Percentiles rank a stretch among this genome's conserved stretches.
phyloP scores from a whole-genome alignment of 1,140 invertebrate genomes.

The Drosophila bocqueti region DNA sequence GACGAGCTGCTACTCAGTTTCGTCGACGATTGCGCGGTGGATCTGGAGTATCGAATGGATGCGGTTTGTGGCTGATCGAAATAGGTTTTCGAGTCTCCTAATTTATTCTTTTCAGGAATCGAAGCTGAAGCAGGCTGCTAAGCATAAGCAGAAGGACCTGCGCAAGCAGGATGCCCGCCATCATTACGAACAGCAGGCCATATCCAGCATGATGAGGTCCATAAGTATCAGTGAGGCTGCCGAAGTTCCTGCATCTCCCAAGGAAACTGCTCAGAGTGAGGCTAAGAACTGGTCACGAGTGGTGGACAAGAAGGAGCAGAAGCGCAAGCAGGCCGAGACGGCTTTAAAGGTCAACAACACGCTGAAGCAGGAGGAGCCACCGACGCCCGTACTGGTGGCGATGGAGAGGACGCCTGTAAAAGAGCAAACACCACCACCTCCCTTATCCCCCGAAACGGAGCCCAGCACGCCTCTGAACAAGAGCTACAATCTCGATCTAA shows the following conservation, averaged over 20 bases:
- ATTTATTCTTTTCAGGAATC: constrained; percentile 36
- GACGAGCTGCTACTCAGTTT: constrained; percentile 86
- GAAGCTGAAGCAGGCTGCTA: constrained; percentile 41
- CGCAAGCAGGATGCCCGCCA: constrained; percentile 66
- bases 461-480: constrained; percentile 45
- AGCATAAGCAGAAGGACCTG: constrained; percentile 68
- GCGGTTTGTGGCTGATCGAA: constrained; percentile 30
- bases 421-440: constrained; percentile 46
- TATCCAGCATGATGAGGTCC: constrained; percentile 75
- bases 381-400: constrained; percentile 29
- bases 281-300: constrained; percentile 74
- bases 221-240: constrained; percentile 56
- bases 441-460: constrained; percentile 30
- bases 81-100: background rate
- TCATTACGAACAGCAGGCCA: constrained; percentile 78
- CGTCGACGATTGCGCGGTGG: constrained; percentile 84
- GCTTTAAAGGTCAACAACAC: constrained; percentile 81
- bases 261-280: constrained; percentile 33
- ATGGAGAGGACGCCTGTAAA: constrained; percentile 36
- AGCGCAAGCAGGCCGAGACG: constrained; percentile 73
- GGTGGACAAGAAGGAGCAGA: constrained; percentile 77
- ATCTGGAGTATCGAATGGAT: constrained; percentile 77
- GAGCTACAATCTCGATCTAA: constrained; percentile 76
- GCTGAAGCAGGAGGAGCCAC: constrained; percentile 74
- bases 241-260: constrained; percentile 19